Base-by-base conservation (phyloP, 2,797 vertebrate species). In the Lacerta bilineata region DNA sequence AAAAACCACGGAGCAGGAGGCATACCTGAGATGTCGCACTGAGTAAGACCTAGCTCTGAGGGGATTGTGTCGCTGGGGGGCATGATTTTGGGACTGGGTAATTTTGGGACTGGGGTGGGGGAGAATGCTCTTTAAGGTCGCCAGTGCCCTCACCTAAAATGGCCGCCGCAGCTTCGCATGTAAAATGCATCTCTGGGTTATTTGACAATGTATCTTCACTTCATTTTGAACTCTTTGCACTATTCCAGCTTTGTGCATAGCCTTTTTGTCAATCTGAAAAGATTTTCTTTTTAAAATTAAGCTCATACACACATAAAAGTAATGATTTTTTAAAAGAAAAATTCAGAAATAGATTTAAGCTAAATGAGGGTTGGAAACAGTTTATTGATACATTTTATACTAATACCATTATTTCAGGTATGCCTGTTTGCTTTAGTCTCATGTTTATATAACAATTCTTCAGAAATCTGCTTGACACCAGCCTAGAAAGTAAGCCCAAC, bases 221-320 rank as follows among this genome's bases (percentile, higher is more conserved):
- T 99, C 99, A 69, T 99, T 99, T 80, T 98, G 98, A 95, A 99
- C 99, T 91, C 99, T 97, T 93, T 99, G 98, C 46, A 99, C 98
- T 99, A 99, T 99, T 76, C 98, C 98, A 87, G 98, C 98, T 97
- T 98, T 99, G 91, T 98, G 98, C 99, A 99, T 99, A 50, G 98
- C 98, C 95, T 99, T 99, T 96, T 99, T 99, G 95, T 99, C 99
- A 94, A 99, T 99, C 99, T 99, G 96, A 89, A 97, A 95, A 88
- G 0, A 55, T 55, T 55, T 55, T 55, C n/a, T n/a, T 55, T 55
- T 55, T 55, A 55, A 55, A 55, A 15, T 79, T 66, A 10, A 74
- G 0, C 18, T 23, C 46, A 66, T 20, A 80, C 0, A 0, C 18
- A 55, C 0, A 0, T 8, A 2, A 71, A 87, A 64, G n/a, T 61